Evolutionary conservation across 2,113 vertebrate genomes (phyloP).

Genomic region (Ageneiosus marmoratus): DNA sequence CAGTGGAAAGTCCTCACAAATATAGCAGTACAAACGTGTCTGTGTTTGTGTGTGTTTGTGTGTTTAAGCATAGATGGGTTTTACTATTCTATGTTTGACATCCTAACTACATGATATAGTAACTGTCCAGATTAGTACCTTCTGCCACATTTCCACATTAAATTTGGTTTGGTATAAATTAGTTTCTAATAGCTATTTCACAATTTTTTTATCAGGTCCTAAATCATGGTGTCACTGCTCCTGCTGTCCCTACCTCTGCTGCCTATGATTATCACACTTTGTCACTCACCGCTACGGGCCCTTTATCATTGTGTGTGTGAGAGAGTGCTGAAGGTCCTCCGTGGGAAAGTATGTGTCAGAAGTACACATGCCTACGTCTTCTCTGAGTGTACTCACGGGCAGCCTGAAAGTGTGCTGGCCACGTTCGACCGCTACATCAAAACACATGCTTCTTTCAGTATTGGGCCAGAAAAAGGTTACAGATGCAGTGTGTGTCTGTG

Average conservation of each 20-base stretch:
- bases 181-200: not conserved
- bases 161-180: not conserved
- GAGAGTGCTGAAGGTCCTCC: slow-evolving; percentile 43
- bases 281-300: not conserved
- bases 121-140: not conserved
- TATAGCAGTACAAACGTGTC: too few species aligned
- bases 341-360: slow-evolving; percentile 46
- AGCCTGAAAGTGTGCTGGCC: slow-evolving; percentile 66
- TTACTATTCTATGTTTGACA: too few species aligned
- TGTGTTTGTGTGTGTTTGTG: too few species aligned
- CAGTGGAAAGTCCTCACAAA: too few species aligned
- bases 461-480: slow-evolving; percentile 64
- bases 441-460: slow-evolving; percentile 55
- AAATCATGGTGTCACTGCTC: slow-evolving; percentile 59
- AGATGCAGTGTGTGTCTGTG: not conserved
- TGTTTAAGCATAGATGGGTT: too few species aligned
- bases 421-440: slow-evolving; percentile 65
- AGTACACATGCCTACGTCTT: slow-evolving; percentile 68
- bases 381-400: slow-evolving; percentile 69
- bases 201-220: not conserved
- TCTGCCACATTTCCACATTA: not conserved
- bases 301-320: slow-evolving; percentile 50
- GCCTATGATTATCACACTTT: slow-evolving; percentile 50
- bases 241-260: slow-evolving; percentile 57
- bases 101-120: not conserved